Base-by-base conservation (phyloP, 2,888 invertebrate genomes). In the Leucoma salicis region DNA sequence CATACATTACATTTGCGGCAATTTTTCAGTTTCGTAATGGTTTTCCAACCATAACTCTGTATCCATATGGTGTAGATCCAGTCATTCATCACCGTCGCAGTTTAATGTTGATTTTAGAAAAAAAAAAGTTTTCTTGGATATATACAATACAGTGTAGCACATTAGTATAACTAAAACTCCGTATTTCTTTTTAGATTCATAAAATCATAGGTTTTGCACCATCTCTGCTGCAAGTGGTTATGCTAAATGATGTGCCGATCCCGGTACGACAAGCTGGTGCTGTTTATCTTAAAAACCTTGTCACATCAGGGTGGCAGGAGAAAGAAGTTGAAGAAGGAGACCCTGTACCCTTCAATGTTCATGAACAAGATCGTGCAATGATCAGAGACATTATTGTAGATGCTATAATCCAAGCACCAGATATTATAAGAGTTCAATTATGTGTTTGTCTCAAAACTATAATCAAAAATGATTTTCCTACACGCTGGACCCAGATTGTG, bases 121-220 rank as follows among this genome's bases (percentile, higher is more conserved):
- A n/a, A n/a, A n/a, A n/a, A n/a, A n/a, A n/a, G n/a, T n/a, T n/a
- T n/a, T n/a, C n/a, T n/a, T n/a, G n/a, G n/a, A n/a, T n/a, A n/a
- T n/a, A n/a, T n/a, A n/a, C n/a, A n/a, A n/a, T n/a, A n/a, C n/a
- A n/a, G n/a, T n/a, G n/a, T n/a, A n/a, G n/a, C n/a, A n/a, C n/a
- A n/a, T n/a, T n/a, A n/a, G n/a, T n/a, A n/a, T n/a, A n/a, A n/a
- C n/a, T n/a, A n/a, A n/a, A n/a, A n/a, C n/a, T n/a, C n/a, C 6
- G 21, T 35, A 14, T 41, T 27, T 29, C 27, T 14, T 82, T 84
- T 37, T 78, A 89, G 87, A 82, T 88, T 37, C 85, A 89, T 55
- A 87, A 86, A 92, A 98, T 99, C 52, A 97, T 98, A 77, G 98
- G 98, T 14, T 99, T 99, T 90, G 95, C 96, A 37, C 99, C 99